Percentiles rank a stretch among this genome's conserved stretches.
Evolutionary conservation across 2,797 vertebrate genomes (phyloP).

Genomic region (Phataginus tricuspis): DNA sequence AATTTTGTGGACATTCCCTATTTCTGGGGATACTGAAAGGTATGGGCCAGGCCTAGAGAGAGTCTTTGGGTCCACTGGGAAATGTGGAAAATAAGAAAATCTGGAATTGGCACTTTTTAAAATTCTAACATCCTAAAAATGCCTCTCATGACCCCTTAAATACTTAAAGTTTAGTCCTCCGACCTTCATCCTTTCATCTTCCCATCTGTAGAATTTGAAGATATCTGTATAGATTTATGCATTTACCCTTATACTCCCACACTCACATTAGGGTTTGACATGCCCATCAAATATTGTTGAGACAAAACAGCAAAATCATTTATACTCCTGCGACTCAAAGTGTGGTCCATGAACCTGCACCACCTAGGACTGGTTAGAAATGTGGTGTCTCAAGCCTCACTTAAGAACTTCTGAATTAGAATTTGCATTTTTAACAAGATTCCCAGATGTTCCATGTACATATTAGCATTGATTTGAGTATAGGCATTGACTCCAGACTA

Average conservation of each 20-base stretch:
- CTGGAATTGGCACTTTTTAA: neutral
- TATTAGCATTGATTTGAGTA: neutral
- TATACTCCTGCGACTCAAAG: neutral
- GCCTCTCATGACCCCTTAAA: neutral
- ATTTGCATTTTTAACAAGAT: neutral
- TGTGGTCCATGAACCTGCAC: neutral
- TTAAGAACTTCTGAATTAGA: neutral
- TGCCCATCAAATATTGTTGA: neutral
- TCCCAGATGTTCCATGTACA: neutral
- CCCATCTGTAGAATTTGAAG: neutral
- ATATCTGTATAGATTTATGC: neutral
- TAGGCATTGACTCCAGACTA: neutral
- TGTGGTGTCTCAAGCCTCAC: neutral
- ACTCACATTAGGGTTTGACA: neutral
- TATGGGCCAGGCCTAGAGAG: neutral
- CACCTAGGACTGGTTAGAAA: neutral
- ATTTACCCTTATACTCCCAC: neutral
- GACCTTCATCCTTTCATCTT: neutral
- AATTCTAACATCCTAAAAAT: neutral
- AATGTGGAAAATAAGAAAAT: neutral
- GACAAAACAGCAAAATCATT: neutral
- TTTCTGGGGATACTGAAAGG: neutral
- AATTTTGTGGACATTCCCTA: neutral
- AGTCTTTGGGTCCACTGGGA: neutral
- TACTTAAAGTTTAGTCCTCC: neutral